Evolutionary conservation across 2,797 vertebrate genomes (phyloP), one percentile per base, ranked within the genome.

Genomic region (Rallus crepitans): DNA sequence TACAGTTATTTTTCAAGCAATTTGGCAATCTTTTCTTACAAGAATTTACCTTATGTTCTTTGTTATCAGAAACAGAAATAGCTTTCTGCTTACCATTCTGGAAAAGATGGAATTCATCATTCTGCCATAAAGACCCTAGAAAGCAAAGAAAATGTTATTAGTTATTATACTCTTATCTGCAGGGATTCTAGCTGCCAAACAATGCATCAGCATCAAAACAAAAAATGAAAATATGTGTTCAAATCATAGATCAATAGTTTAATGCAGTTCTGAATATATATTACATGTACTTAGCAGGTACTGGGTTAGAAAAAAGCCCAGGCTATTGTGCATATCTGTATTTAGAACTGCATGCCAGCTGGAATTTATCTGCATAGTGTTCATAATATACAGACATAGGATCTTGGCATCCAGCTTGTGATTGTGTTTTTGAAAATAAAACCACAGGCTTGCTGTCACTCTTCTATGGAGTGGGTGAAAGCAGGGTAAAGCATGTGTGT

Each of bases 71-170:
- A 97, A 93, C 52, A 97, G 76, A 97, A 97, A 98, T 93, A 94
- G 63, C 71, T 97, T 96, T 96, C 97, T 97, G 95, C 98, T 98
- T 97, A 98, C 98, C 97, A 96, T 97, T 98, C 94, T 96, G 95
- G 89, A 94, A 97, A 97, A 94, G 96, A 95, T 93, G 97, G 96
- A 98, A 98, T 98, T 97, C 95, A 96, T 97, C 97, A 98, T 96
- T 97, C 93, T 97, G 96, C 97, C 96, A 96, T 95, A 96, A 98
- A 96, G 96, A 97, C 94, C 94, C 97, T 98, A 96, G 92, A 98
- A 98, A 98, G 94, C 70, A 97, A 98, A 97, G 96, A 96, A 98
- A 98, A 98, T 96, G 95, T 93, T 98, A 96, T 97, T 97, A 98
- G 97, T 98, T 98, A 97, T 98, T 98, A 97, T 96, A 93, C 79